Evolutionary conservation across 2,888 invertebrate genomes (phyloP).

Genomic region (Torymus aiolomorphi): DNA sequence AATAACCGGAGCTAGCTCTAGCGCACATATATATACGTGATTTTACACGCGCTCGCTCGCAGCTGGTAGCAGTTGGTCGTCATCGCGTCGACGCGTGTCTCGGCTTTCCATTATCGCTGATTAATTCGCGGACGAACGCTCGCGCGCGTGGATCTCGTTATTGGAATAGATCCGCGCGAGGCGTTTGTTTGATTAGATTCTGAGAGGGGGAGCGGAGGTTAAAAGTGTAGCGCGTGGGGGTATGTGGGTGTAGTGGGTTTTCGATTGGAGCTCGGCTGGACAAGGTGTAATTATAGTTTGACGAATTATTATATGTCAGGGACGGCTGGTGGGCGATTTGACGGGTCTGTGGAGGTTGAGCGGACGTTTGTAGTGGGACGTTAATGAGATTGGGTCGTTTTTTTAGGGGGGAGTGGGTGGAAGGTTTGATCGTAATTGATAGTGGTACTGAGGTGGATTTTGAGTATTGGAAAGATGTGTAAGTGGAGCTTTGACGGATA

Average conservation of each 20-base stretch:
- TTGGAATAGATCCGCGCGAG: slow-evolving; percentile 41
- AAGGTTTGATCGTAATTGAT: too few species aligned
- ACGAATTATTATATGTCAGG: too few species aligned
- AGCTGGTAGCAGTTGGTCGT: neutral
- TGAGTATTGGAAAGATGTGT: too few species aligned
- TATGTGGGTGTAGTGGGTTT: neutral
- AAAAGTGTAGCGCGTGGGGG: neutral
- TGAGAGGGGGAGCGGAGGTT: neutral
- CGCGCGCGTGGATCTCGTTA: slow-evolving; percentile 23
- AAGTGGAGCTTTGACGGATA: too few species aligned
- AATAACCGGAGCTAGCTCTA: slow-evolving; percentile 29
- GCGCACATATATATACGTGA: neutral
- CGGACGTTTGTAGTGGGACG: too few species aligned
- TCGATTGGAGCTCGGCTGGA: too few species aligned
- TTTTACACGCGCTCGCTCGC: neutral
- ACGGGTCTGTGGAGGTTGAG: too few species aligned
- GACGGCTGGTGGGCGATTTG: too few species aligned
- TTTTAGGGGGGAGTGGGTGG: too few species aligned
- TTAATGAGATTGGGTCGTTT: too few species aligned
- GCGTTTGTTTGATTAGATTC: slow-evolving; percentile 44
- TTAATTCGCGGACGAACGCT: slow-evolving; percentile 44
- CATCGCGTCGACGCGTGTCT: slow-evolving; percentile 25
- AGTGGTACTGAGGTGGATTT: too few species aligned
- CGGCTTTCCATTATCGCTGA: slow-evolving; percentile 57
- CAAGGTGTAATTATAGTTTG: too few species aligned